These are phyloP conservation scores for Muscidifurax raptorellus DNA, from an alignment of 1,140 invertebrate genomes.

Conservation along the genomic window DNA sequence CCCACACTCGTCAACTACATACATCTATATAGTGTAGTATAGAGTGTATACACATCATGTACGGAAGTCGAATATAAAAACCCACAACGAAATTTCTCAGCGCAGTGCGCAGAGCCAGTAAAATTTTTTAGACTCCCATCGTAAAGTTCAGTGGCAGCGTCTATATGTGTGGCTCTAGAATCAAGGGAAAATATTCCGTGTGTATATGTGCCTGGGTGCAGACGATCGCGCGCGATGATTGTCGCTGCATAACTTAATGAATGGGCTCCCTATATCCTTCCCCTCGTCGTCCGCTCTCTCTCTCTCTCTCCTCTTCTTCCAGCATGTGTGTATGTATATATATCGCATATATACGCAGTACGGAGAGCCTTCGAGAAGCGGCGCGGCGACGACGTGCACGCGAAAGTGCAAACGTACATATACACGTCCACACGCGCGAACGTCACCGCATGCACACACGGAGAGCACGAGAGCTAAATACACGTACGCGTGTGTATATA, in stretches of 20 bases:
- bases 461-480: background rate
- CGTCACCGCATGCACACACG: background rate
- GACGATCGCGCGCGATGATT: conserved; percentile 47
- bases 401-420: conserved; percentile 38
- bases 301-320: conserved; percentile 17
- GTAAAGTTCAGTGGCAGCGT: background rate
- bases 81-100: background rate
- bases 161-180: background rate
- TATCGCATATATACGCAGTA: background rate
- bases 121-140: conserved; percentile 37
- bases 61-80: no score
- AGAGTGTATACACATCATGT: no score
- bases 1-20: no score
- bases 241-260: conserved; percentile 53
- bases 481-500: background rate
- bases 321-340: background rate
- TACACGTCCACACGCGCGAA: conserved; percentile 1
- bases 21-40: no score
- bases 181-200: background rate
- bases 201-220: background rate
- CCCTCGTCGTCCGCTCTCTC: background rate
- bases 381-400: background rate
- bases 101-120: no score
- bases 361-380: background rate
- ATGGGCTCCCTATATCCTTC: conserved; percentile 47